Percentiles rank a stretch among this genome's conserved stretches.
Evolutionary conservation across 2,113 vertebrate genomes (phyloP).

Genomic region (Dasypus novemcinctus): DNA sequence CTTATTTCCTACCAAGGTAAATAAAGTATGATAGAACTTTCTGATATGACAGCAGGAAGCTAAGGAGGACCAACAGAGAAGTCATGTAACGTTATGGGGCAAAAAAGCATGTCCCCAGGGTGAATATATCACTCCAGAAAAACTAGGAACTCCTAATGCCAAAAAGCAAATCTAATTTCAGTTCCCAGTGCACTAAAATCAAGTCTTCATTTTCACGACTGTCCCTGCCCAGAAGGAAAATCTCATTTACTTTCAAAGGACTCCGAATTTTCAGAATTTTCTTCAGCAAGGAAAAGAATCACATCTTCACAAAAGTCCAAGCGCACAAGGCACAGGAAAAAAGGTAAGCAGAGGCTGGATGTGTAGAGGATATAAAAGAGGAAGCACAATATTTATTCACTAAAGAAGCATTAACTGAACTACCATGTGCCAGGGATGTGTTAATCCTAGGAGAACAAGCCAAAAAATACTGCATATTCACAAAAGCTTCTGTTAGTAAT

Average conservation of each 20-base stretch:
- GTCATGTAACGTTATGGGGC: background rate
- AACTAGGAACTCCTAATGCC: background rate
- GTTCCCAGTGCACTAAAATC: background rate
- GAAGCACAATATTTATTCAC: background rate
- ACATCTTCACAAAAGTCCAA: background rate
- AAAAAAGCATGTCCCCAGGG: background rate
- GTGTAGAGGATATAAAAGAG: background rate
- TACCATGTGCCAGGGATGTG: background rate
- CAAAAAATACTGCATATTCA: background rate
- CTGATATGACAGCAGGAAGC: background rate
- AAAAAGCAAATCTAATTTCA: conserved; percentile 27
- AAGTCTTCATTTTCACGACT: background rate
- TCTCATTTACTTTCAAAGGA: conserved; percentile 6
- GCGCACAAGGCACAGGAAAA: background rate
- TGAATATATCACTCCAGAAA: background rate
- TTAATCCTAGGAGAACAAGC: background rate
- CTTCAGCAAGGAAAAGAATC: conserved; percentile 20
- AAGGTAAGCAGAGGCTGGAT: background rate
- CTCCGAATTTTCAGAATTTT: conserved; percentile 18
- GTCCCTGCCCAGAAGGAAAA: background rate
- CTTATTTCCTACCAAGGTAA: background rate
- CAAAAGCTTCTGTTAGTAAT: background rate
- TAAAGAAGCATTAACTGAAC: background rate
- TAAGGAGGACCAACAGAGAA: background rate
- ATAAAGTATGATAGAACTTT: background rate